Evolutionary conservation across 2,888 invertebrate species (phyloP), one percentile per base, ranked within the genome.

Genomic region (Trisateles emortualis): DNA sequence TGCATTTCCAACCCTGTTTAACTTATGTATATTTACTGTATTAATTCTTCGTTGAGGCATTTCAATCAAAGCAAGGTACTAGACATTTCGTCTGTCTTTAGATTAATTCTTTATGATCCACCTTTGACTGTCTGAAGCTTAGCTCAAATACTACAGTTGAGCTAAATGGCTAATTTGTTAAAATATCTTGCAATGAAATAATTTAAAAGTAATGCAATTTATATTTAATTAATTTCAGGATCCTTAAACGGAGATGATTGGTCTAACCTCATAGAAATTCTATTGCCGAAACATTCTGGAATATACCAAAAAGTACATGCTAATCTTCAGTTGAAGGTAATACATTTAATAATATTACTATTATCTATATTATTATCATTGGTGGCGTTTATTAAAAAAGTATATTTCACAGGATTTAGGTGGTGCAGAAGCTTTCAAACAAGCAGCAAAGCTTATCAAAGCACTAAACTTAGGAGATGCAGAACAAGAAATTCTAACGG

Each of bases 191-290:
- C 19, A 3, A 5, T 19, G 19, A 19, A 19, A 19, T 2, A 19
- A 19, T 19, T 19, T 5, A 3, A 19, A 19, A 3, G 19, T 19
- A 5, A 19, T 19, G 8, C 1, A 26, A 3, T 26, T 8, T 6
- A 8, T 1, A 8, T 4, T 3, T 26, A 8, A 26, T 33, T 24
- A 14, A 35, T 82, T 84, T n/a, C 82, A 94, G 94, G 89, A 66
- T 93, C 94, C 1, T 80, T 93, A 43, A 88, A 86, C n/a, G 94
- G 94, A 52, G 92, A 93, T 36, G 94, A 95, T 72, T 95, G 94
- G 94, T 94, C 92, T 3, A 91, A 92, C 68, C 70, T 94, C 39
- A 93, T 94, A 55, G 94, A 94, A 69, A 87, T 81, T 58, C 69
- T 94, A 49, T 74, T 94, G 19, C 94, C 94, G n/a, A 92, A 94